Evolutionary conservation across 2,888 invertebrate species (phyloP).

Genomic region (Ochlodes sylvanus): DNA sequence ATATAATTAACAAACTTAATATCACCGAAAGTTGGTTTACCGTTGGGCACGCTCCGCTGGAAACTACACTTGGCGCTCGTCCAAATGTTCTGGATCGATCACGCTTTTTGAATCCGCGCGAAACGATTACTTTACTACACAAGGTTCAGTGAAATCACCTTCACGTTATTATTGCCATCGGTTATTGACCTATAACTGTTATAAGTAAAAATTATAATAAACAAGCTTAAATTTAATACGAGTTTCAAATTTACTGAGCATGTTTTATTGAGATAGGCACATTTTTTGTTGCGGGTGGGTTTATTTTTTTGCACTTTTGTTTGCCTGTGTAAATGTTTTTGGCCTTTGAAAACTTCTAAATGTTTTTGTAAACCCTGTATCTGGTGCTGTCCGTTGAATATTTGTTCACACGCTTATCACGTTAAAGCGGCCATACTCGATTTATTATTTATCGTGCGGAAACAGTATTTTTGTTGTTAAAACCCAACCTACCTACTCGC

Average conservation of each 20-base stretch:
- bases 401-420: constrained; percentile 36
- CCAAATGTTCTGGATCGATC: constrained; percentile 79
- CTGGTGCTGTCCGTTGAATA: constrained; percentile 12
- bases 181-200: constrained; percentile 2
- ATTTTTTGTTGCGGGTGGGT: constrained; percentile 26
- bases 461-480: constrained; percentile 20
- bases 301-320: constrained; percentile 23
- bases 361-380: constrained; percentile 16
- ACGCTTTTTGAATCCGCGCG: constrained; percentile 64
- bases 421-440: constrained; percentile 19
- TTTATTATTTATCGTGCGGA: constrained; percentile 35
- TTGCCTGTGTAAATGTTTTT: constrained; percentile 12
- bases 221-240: not conserved
- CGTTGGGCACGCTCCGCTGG: constrained; percentile 60
- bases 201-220: not conserved
- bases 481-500: constrained; percentile 20
- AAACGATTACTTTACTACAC: constrained; percentile 60
- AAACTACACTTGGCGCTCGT: constrained; percentile 71
- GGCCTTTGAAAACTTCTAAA: constrained; percentile 9
- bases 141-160: constrained; percentile 50
- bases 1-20: constrained; percentile 42
- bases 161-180: constrained; percentile 37
- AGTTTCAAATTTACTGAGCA: constrained; percentile 8
- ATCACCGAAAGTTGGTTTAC: constrained; percentile 45
- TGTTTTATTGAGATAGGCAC: constrained; percentile 21